Base-by-base conservation (phyloP, 1,140 invertebrate species). In the Leptopilina clavipes region DNA sequence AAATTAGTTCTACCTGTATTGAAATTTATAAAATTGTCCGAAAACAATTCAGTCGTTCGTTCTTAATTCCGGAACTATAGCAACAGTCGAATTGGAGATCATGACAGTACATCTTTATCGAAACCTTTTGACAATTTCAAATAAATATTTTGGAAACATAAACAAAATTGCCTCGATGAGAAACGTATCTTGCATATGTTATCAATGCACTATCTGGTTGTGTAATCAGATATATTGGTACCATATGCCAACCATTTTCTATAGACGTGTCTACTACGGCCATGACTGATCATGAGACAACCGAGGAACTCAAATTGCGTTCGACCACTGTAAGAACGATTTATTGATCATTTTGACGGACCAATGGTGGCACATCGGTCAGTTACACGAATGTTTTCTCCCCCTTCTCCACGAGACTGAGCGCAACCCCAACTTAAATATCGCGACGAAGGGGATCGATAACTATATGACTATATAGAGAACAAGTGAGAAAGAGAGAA, bases 291-390 rank as follows among this genome's bases (percentile, higher is more conserved):
- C 71, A 73, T 73, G 59, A 31, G 25, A 81, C 77, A 76, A 78
- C 75, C 43, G 74, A 72, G 70, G 74, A 70, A 37, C 19, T 19
- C 44, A 14, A 40, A 44, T 37, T 22, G 9, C 65, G 74, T 72
- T 77, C 72, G 71, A 77, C 75, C 71, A 80, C 75, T 82, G 79
- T 79, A 88, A 85, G 86, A 86, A 86, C 84, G 85, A 89, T 89
- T 89, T 90, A 90, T 89, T 88, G 88, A 89, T 90, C 87, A 86
- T 71, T 37, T 11, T 81, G 77, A 78, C 74, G 78, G 82, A 80
- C 87, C 87, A 88, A 88, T 87, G 84, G 82, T 83, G 83, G 81
- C 82, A 83, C 81, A 87, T 85, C 82, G 87, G 87, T 89, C 87
- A 89, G 87, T 87, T 88, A 83, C 83, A 88, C 80, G 85, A 82